phyloP scores from a whole-genome alignment of 2,113 vertebrate genomes.

The Labeo catla region DNA sequence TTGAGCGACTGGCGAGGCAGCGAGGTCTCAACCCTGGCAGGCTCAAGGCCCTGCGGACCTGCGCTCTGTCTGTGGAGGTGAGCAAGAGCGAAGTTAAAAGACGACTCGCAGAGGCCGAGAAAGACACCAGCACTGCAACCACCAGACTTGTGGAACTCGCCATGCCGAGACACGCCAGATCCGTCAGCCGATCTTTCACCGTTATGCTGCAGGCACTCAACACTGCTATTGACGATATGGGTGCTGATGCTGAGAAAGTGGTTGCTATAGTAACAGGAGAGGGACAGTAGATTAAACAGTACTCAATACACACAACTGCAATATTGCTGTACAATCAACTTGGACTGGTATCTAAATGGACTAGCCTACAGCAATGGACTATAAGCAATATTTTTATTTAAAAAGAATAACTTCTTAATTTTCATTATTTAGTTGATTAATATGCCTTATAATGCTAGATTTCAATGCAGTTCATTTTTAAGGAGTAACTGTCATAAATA shows the following conservation, averaged over 20 bases:
- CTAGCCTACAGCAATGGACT: not conserved
- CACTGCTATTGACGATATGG: conserved; percentile 73
- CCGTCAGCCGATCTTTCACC: conserved; percentile 68
- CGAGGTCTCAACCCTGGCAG: conserved; percentile 48
- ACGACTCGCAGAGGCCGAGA: conserved; percentile 67
- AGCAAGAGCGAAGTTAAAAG: conserved; percentile 71
- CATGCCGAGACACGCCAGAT: conserved; percentile 69
- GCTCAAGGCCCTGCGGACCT: conserved; percentile 68
- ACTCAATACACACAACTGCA: not conserved
- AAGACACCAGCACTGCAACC: conserved; percentile 55
- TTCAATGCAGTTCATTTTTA: not conserved
- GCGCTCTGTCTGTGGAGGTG: conserved; percentile 69
- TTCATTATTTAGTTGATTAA: not conserved
- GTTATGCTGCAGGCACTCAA: conserved; percentile 73
- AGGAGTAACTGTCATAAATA: not conserved
- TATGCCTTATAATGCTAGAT: not conserved
- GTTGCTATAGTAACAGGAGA: conserved; percentile 54
- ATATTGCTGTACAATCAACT: not conserved
- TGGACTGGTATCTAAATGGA: not conserved
- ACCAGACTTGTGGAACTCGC: conserved; percentile 70
- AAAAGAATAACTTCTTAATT: not conserved
- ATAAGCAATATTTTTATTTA: not conserved
- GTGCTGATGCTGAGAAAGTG: conserved; percentile 70
- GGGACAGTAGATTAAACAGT: conserved; percentile 51
- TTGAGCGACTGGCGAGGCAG: conserved; percentile 66